phyloP scores from a whole-genome alignment of 2,113 vertebrate genomes.

The Syngnathus floridae region DNA sequence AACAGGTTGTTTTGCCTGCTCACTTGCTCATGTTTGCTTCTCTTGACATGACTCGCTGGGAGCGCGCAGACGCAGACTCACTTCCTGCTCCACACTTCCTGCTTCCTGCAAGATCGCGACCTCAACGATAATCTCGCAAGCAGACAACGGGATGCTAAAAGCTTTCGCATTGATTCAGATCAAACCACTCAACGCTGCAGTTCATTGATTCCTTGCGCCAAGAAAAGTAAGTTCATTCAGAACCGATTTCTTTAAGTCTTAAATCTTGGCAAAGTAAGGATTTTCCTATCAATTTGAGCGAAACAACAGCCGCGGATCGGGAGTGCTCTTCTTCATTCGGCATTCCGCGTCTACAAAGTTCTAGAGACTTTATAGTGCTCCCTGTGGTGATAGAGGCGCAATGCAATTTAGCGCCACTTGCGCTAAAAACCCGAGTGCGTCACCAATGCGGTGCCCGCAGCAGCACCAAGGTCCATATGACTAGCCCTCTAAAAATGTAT shows the following conservation, averaged over 20 bases:
- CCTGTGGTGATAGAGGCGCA: background rate
- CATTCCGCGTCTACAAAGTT: background rate
- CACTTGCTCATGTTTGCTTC: constrained; percentile 12
- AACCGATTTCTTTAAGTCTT: background rate
- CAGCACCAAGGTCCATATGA: no score
- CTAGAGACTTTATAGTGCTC: background rate
- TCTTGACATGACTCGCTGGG: constrained; percentile 8
- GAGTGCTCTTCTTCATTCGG: background rate
- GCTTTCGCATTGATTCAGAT: background rate
- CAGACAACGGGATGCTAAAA: background rate
- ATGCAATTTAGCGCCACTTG: no score
- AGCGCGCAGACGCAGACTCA: constrained; percentile 59
- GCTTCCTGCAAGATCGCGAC: constrained; percentile 1
- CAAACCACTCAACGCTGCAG: background rate
- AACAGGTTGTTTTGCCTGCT: constrained; percentile 34
- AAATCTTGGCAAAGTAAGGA: background rate
- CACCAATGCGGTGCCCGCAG: no score
- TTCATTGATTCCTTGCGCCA: background rate
- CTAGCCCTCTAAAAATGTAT: no score
- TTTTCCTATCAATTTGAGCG: background rate
- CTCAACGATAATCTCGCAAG: background rate
- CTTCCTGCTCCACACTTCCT: constrained; percentile 1
- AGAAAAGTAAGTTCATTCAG: background rate
- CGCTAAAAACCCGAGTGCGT: no score
- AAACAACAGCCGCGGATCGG: background rate